Evolutionary conservation across 2,113 vertebrate genomes (phyloP), one percentile per base, ranked within the genome.

Genomic region (Diadophis punctatus): DNA sequence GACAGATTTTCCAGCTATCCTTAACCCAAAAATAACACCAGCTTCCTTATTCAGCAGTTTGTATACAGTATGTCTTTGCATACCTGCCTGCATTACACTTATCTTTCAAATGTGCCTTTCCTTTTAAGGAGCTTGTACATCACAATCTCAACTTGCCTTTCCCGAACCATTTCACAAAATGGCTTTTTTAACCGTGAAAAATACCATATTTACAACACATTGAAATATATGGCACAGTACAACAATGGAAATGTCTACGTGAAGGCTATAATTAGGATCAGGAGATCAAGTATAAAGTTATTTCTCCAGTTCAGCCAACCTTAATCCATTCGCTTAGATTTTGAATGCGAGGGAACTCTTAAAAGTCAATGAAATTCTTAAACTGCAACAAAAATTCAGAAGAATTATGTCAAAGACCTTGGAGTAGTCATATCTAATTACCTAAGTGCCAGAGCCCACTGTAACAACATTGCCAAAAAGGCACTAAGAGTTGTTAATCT

Each of bases 191-290:
- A 68, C 39, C 88, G 74, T n/a, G 94, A 89, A n/a, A 89, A 92
- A 85, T 34, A 46, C 92, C 27, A 68, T 63, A 0, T 90, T 90
- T 90, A 46, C 55, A 63, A 90, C 1, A 89, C 43, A 92, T 52
- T 34, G 60, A 89, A 86, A 23, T 55, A 93, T 87, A 55, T 39
- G 25, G 56, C 74, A 74, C 18, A 80, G 87, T 43, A 90, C 94
- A 96, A 95, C 92, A 90, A 53, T 86, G 92, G 80, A 93, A 96
- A 93, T 88, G 93, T 92, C 90, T 74, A 43, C 88, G 46, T 89
- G 8, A 8, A 95, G 94, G 94, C 53, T 91, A 94, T 93, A 87
- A 9, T 8, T 55, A 23, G 30, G 0, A 27, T 90, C 23, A 95
- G 93, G 96, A 96, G 92, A 94, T 86, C 16, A 52, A 58, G 22